A percentile compares a stretch with the other conserved stretches of the same genome.
These are phyloP conservation scores for Scaptomyza flava DNA, from an alignment of 2,888 invertebrate species.

Conservation along the genomic window DNA sequence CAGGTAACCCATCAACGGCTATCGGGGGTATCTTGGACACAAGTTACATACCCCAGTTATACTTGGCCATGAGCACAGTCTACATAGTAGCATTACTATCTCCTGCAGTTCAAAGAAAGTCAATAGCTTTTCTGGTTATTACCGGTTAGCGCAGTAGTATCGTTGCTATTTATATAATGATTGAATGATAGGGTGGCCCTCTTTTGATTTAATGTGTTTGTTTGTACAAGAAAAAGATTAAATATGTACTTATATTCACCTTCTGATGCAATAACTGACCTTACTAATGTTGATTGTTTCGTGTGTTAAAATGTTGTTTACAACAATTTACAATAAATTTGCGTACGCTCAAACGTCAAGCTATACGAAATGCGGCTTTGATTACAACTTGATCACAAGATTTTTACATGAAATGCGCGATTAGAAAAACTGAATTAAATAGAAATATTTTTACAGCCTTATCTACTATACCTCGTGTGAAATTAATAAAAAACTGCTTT, in stretches of 20 bases:
- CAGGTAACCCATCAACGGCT: conserved; percentile 3
- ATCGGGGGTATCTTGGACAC: conserved; percentile 13
- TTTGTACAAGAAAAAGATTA: neutral
- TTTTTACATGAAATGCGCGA: neutral
- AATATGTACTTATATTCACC: conserved; percentile 19
- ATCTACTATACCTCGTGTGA: neutral
- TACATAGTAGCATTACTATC: conserved; percentile 18
- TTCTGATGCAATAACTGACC: conserved; percentile 60
- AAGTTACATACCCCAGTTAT: conserved; percentile 14
- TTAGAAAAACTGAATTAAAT: conserved; percentile 10
- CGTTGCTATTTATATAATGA: neutral
- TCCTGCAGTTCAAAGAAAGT: conserved; percentile 40
- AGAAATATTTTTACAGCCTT: neutral
- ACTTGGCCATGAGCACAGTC: conserved; percentile 12
- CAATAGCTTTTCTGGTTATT: conserved; percentile 34
- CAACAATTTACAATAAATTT: conserved; percentile 19
- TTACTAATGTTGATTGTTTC: conserved; percentile 37
- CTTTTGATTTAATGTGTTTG: neutral
- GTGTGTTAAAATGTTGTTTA: conserved; percentile 41
- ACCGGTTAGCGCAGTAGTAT: conserved; percentile 24
- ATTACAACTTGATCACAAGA: conserved; percentile 11
- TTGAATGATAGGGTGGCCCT: neutral
- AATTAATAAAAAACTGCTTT: neutral
- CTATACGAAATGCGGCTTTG: conserved; percentile 9
- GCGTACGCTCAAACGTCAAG: conserved; percentile 3